phyloP scores from a whole-genome alignment of 2,888 invertebrate genomes.

The Dione juno region DNA sequence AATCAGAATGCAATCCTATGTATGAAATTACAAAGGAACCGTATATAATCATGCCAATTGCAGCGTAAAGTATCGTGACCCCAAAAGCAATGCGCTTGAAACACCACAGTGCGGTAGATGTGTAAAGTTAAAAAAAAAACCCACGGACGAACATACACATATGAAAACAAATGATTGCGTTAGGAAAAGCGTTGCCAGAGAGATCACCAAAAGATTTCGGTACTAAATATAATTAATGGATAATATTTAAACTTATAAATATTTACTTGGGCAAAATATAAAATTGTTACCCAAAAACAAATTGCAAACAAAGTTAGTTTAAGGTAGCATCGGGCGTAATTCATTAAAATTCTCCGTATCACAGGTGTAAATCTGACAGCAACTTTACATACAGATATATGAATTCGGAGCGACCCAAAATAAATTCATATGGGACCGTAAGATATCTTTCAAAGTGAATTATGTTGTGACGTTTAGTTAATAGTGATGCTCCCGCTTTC shows the following conservation, averaged over 20 bases:
- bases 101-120: not conserved
- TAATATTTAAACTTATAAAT: too few species aligned
- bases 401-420: constrained; percentile 14
- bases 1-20: not conserved
- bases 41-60: too few species aligned
- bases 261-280: too few species aligned
- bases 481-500: constrained; percentile 19
- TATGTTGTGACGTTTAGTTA: constrained; percentile 23
- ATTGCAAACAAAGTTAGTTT: not conserved
- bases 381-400: not conserved
- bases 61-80: not conserved
- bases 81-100: not conserved
- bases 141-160: not conserved
- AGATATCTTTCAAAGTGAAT: constrained; percentile 22
- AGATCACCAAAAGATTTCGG: not conserved
- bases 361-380: not conserved
- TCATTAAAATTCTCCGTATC: constrained; percentile 8
- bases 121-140: not conserved
- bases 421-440: constrained; percentile 21
- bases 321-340: not conserved
- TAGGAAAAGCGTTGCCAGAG: not conserved
- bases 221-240: not conserved
- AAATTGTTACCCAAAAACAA: not conserved
- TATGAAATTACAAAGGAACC: too few species aligned
- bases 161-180: not conserved